Conservation (phyloP, 2,888 invertebrate species). For the Theristus sp. region DNA sequence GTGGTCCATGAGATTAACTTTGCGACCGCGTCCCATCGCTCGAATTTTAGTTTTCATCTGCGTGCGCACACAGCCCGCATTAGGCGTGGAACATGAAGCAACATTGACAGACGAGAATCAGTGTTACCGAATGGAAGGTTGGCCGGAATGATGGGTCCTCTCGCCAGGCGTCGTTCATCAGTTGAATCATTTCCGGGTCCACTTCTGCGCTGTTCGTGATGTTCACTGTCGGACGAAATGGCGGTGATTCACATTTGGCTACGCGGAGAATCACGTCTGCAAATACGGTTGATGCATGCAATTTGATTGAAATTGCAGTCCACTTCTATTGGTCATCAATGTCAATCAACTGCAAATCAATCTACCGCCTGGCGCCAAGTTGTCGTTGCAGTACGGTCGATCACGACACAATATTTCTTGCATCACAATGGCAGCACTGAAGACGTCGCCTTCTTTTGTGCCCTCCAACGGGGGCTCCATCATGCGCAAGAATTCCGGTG, state of each 20-base stretch:
- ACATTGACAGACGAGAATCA: too few relatives aligned
- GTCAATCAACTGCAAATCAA: too few relatives aligned
- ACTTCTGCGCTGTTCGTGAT: neutral
- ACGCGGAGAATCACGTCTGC: constrained; percentile 2
- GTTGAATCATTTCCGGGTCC: neutral
- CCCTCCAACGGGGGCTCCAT: neutral
- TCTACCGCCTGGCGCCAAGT: too few relatives aligned
- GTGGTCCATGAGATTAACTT: neutral
- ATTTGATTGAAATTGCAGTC: too few relatives aligned
- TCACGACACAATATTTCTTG: constrained; percentile 40
- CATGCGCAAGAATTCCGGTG: too few relatives aligned
- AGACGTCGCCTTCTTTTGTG: neutral
- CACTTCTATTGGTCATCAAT: too few relatives aligned
- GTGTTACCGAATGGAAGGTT: neutral
- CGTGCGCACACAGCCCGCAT: too few relatives aligned
- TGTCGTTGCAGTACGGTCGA: constrained; percentile 26
- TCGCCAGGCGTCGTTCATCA: constrained; percentile 1
- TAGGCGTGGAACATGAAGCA: too few relatives aligned
- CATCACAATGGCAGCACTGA: constrained; percentile 13
- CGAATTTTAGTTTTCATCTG: neutral
- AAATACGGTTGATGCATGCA: too few relatives aligned
- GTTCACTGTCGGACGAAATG: constrained; percentile 14
- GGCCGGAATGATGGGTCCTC: neutral
- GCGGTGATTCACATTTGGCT: constrained; percentile 8
- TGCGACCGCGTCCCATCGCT: neutral